Conservation (phyloP, 2,113 vertebrate genomes). For the Lichenostomus cassidix region DNA sequence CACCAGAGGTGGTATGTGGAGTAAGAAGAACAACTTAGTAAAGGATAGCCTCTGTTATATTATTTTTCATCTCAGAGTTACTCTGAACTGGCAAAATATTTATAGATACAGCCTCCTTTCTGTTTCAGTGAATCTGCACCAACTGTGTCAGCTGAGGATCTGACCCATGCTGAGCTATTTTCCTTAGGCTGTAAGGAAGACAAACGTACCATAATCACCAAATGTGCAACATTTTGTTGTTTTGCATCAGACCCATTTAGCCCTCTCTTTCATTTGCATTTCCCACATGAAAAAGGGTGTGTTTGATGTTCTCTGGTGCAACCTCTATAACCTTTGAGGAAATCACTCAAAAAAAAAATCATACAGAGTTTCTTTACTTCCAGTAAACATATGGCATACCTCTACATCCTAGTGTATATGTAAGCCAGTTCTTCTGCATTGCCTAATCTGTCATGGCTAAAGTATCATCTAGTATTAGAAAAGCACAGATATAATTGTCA, state of each 20-base stretch:
- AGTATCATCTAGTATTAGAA: background rate
- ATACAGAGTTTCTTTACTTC: background rate
- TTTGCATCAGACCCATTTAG: background rate
- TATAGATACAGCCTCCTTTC: background rate
- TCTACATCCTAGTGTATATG: fast-evolving
- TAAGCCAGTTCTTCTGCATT: background rate
- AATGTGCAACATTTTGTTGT: background rate
- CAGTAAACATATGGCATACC: background rate
- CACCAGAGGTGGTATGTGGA: background rate
- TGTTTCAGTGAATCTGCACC: background rate
- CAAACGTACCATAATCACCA: background rate
- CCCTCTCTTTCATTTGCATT: background rate
- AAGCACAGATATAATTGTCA: background rate
- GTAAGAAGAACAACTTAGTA: background rate
- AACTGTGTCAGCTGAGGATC: background rate
- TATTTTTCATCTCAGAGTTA: background rate
- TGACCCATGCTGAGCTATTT: background rate
- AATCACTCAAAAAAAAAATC: background rate
- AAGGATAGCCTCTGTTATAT: background rate
- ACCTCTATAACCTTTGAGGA: background rate
- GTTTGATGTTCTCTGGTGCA: background rate
- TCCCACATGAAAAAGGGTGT: background rate
- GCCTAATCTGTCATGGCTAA: background rate
- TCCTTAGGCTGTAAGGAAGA: background rate
- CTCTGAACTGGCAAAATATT: constrained; percentile 7